These are phyloP conservation scores for Camponotus fellah DNA, from an alignment of 2,888 invertebrate species.

Conservation along the genomic window DNA sequence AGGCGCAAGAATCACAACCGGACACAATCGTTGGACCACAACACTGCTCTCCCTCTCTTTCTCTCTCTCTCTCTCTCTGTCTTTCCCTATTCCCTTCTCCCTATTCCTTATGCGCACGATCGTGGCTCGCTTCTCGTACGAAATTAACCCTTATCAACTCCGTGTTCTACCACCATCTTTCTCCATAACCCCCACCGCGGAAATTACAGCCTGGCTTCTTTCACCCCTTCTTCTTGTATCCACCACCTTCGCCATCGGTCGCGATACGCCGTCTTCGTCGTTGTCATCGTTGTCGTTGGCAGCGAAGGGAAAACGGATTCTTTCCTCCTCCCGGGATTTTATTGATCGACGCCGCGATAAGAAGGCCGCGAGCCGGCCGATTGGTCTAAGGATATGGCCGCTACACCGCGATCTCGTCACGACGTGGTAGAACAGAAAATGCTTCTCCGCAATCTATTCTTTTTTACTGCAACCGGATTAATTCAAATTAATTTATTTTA, in stretches of 20 bases:
- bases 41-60: slow-evolving; percentile 59
- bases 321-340: slow-evolving; percentile 84
- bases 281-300: slow-evolving; percentile 68
- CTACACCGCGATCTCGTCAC: background rate
- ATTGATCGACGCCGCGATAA: slow-evolving; percentile 84
- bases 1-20: slow-evolving; percentile 82
- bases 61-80: slow-evolving; percentile 38
- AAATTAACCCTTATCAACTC: slow-evolving; percentile 87
- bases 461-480: background rate
- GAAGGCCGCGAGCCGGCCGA: slow-evolving; percentile 83
- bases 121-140: slow-evolving; percentile 83
- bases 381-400: slow-evolving; percentile 71
- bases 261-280: slow-evolving; percentile 52
- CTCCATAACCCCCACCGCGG: slow-evolving; percentile 13
- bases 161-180: slow-evolving; percentile 64
- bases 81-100: background rate
- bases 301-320: slow-evolving; percentile 82
- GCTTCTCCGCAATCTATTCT: background rate
- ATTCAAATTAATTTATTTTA: slow-evolving; percentile 7
- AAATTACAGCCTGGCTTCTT: slow-evolving; percentile 28
- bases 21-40: slow-evolving; percentile 76
- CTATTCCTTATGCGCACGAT: slow-evolving; percentile 68
- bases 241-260: slow-evolving; percentile 49
- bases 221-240: slow-evolving; percentile 38
- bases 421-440: slow-evolving; percentile 38